Conservation (phyloP, 1,140 invertebrate species). For the Branchinecta lynchi region DNA sequence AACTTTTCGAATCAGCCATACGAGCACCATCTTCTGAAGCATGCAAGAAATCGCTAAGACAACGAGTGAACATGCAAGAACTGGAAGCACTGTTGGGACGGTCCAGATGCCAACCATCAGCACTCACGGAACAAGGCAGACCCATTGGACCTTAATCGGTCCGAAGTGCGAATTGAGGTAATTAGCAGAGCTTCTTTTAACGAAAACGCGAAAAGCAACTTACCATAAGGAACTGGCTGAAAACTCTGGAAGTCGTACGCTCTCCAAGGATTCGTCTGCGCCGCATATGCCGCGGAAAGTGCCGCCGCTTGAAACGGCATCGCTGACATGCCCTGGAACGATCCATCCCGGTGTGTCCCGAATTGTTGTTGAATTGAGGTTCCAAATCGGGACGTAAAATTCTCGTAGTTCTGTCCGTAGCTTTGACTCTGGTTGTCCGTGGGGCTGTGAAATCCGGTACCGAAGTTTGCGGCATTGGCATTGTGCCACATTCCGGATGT, state of each 20-base stretch:
- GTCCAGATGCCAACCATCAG: too few species aligned
- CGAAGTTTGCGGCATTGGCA: neutral
- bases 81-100: too few species aligned
- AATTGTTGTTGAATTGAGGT: conserved; percentile 9
- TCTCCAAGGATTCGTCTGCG: neutral
- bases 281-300: neutral
- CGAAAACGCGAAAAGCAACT: neutral
- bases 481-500: neutral
- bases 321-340: neutral
- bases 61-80: too few species aligned
- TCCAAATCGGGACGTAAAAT: neutral
- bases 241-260: neutral
- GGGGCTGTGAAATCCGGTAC: neutral
- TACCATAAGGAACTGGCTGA: conserved; percentile 3
- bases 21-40: too few species aligned
- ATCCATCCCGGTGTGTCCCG: neutral
- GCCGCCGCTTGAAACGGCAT: neutral
- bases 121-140: too few species aligned
- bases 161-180: too few species aligned
- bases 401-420: neutral
- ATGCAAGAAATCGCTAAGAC: too few species aligned
- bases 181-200: too few species aligned
- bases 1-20: too few species aligned
- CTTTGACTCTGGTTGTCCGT: neutral
- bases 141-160: too few species aligned